These are phyloP conservation scores for Asbolus verrucosus DNA, from an alignment of 1,140 invertebrate species.

Conservation along the genomic window DNA sequence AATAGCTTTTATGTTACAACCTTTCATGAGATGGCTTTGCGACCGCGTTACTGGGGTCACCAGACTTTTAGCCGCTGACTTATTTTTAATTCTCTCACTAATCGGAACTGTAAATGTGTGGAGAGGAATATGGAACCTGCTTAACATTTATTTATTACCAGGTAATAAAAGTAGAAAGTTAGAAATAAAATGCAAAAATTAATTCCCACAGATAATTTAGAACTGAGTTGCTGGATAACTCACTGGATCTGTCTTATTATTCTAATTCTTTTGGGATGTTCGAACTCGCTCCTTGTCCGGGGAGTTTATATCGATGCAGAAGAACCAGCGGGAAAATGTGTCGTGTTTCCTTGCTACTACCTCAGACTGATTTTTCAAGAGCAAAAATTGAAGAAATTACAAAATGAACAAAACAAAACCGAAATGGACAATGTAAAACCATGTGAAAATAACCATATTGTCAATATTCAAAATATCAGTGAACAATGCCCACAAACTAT, in stretches of 20 bases:
- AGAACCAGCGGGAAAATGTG: constrained; percentile 81
- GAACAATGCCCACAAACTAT: background rate
- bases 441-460: constrained; percentile 58
- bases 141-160: constrained; percentile 84
- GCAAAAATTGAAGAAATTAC: constrained; percentile 71
- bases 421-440: constrained; percentile 49
- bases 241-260: constrained; percentile 78
- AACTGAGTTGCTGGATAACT: constrained; percentile 82
- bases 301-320: constrained; percentile 88
- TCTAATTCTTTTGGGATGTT: constrained; percentile 84
- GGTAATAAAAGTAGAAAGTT: constrained; percentile 63
- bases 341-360: constrained; percentile 85
- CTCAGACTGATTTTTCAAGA: constrained; percentile 80
- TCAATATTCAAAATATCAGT: constrained; percentile 10
- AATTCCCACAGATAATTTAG: constrained; percentile 70
- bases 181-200: too few relatives aligned
- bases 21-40: constrained; percentile 76
- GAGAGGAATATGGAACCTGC: constrained; percentile 85
- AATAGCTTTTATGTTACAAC: constrained; percentile 79
- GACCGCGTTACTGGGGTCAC: constrained; percentile 73
- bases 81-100: constrained; percentile 81
- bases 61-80: constrained; percentile 77
- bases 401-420: constrained; percentile 39
- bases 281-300: constrained; percentile 84
- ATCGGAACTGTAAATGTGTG: constrained; percentile 87